Conservation (phyloP, 2,113 vertebrate genomes). For the Phylloscopus trochiloides region DNA sequence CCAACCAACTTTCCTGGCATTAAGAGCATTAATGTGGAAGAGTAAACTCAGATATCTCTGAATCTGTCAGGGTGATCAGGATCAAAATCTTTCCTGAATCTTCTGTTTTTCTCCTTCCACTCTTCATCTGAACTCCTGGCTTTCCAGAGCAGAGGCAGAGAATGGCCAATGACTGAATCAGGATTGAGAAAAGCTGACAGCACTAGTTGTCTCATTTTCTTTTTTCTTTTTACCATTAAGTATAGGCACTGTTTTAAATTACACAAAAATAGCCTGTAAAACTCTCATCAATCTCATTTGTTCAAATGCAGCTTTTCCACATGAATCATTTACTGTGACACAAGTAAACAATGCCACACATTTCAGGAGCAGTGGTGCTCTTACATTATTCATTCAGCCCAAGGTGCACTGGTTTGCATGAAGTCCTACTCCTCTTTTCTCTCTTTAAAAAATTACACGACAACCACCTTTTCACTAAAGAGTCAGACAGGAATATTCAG, state of each 20-base stretch:
- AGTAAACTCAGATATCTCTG: not conserved
- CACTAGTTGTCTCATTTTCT: not conserved
- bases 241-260: constrained; percentile 58
- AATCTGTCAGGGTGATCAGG: not conserved
- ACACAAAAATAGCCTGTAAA: constrained; percentile 49
- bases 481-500: not conserved
- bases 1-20: not conserved
- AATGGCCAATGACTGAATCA: not conserved
- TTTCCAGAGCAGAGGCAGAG: not conserved
- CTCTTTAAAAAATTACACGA: not conserved
- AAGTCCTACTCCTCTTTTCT: not conserved
- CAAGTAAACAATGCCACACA: constrained; percentile 68
- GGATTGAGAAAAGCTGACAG: not conserved
- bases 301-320: constrained; percentile 56
- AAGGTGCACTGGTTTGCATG: constrained; percentile 24
- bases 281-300: constrained; percentile 52
- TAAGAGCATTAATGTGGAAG: not conserved
- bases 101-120: not conserved
- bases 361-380: not conserved
- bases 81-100: not conserved
- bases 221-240: constrained; percentile 7
- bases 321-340: constrained; percentile 64
- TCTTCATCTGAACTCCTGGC: not conserved
- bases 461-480: not conserved
- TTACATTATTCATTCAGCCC: constrained; percentile 38